Conservation (phyloP, 2,888 invertebrate species). For the Hyles lineata region DNA sequence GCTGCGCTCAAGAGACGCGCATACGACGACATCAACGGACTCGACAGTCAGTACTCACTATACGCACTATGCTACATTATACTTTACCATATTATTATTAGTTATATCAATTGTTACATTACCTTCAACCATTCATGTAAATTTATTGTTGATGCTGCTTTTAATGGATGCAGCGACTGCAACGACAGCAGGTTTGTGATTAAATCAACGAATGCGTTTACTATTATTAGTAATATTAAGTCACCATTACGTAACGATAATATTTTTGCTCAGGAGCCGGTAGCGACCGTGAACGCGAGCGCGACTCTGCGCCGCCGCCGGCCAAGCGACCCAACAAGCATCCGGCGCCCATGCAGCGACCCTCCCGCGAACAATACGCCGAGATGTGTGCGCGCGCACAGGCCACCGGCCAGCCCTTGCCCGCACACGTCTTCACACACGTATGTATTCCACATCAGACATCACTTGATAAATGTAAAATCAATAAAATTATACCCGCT, state of each 20-base stretch:
- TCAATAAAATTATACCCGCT: neutral
- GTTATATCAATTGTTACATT: neutral
- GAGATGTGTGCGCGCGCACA: constrained; percentile 88
- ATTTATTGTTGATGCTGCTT: constrained; percentile 28
- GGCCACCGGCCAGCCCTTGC: constrained; percentile 88
- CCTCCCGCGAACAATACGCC: constrained; percentile 89
- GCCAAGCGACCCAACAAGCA: constrained; percentile 93
- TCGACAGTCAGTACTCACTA: constrained; percentile 89
- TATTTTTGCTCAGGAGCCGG: constrained; percentile 18
- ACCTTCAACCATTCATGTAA: neutral
- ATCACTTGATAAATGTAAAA: too few species aligned
- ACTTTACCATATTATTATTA: neutral
- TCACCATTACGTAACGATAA: neutral
- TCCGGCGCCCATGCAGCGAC: constrained; percentile 89
- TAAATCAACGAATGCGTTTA: neutral
- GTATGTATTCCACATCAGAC: constrained; percentile 60
- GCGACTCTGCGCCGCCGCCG: constrained; percentile 83
- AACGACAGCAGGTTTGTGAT: constrained; percentile 26
- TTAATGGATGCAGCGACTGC: constrained; percentile 29
- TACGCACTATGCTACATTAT: neutral
- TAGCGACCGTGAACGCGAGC: constrained; percentile 40
- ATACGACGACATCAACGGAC: constrained; percentile 95
- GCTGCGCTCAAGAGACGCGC: constrained; percentile 91
- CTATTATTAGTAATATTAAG: neutral
- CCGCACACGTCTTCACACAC: constrained; percentile 88